phyloP scores from a whole-genome alignment of 2,888 invertebrate genomes.

The Nebria brevicollis region DNA sequence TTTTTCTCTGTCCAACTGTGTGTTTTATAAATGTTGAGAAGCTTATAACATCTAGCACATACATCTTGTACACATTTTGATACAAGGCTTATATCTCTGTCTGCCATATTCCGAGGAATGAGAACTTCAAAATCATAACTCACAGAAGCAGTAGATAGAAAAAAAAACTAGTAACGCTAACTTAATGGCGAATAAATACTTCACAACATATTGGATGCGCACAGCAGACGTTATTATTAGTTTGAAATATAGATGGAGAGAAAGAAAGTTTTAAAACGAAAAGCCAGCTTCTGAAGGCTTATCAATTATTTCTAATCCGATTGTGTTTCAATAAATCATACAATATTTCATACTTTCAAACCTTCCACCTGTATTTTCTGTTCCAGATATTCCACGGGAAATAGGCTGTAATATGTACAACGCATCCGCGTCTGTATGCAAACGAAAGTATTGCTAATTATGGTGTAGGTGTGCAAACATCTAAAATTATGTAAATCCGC shows the following conservation, averaged over 20 bases:
- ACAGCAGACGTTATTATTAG: neutral
- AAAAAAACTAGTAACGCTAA: slow-evolving; percentile 8
- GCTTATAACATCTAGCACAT: too few species aligned
- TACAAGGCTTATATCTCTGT: too few species aligned
- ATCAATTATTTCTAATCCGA: neutral
- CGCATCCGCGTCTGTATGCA: neutral
- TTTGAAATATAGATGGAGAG: neutral
- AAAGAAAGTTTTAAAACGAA: slow-evolving; percentile 12
- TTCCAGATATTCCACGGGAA: neutral
- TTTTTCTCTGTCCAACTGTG: neutral
- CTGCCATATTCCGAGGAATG: slow-evolving; percentile 21
- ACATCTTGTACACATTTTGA: too few species aligned
- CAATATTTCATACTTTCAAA: slow-evolving; percentile 3
- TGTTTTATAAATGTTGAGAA: too few species aligned
- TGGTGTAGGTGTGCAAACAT: slow-evolving; percentile 6
- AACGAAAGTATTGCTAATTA: neutral
- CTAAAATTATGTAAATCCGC: slow-evolving; percentile 37
- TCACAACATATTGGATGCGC: neutral
- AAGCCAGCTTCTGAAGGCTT: neutral
- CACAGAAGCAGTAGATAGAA: slow-evolving; percentile 9
- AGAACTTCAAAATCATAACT: slow-evolving; percentile 26
- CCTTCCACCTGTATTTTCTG: neutral
- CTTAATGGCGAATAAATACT: slow-evolving; percentile 39
- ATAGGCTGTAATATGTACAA: neutral
- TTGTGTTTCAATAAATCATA: neutral